phyloP scores from a whole-genome alignment of 1,140 invertebrate species.

The Drosophila seguyi region DNA sequence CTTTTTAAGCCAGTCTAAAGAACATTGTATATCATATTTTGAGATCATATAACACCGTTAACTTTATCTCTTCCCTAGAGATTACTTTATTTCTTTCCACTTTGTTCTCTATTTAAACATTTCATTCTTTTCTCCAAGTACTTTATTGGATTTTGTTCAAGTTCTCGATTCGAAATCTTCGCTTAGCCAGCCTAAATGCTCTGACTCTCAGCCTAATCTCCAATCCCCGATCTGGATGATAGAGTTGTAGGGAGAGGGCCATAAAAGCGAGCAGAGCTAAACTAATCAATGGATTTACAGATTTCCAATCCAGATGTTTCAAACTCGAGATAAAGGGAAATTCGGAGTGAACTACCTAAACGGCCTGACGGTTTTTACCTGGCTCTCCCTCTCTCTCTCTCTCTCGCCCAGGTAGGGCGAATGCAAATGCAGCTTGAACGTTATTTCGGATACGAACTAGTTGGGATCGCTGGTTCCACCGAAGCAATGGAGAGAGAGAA shows the following conservation, averaged over 20 bases:
- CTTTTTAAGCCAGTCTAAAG: not conserved
- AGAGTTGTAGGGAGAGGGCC: slow-evolving; percentile 55
- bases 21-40: not conserved
- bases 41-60: not conserved
- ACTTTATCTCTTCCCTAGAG: not conserved
- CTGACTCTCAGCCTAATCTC: slow-evolving; percentile 7
- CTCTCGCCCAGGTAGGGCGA: slow-evolving; percentile 35
- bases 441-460: slow-evolving; percentile 51
- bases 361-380: slow-evolving; percentile 10
- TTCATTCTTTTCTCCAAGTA: not conserved
- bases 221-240: slow-evolving; percentile 26
- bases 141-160: slow-evolving; percentile 9
- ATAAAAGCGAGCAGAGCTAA: slow-evolving; percentile 41
- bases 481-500: slow-evolving; percentile 11
- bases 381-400: not conserved
- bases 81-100: too few species aligned
- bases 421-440: slow-evolving; percentile 70
- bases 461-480: slow-evolving; percentile 61
- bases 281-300: slow-evolving; percentile 45
- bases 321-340: slow-evolving; percentile 36
- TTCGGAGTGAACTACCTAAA: slow-evolving; percentile 34
- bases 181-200: slow-evolving; percentile 1
- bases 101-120: not conserved
- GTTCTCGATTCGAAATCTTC: slow-evolving; percentile 6
- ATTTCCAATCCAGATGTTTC: slow-evolving; percentile 35